Evolutionary conservation across 1,140 invertebrate species (phyloP).

Genomic region (Drosophila athabasca): DNA sequence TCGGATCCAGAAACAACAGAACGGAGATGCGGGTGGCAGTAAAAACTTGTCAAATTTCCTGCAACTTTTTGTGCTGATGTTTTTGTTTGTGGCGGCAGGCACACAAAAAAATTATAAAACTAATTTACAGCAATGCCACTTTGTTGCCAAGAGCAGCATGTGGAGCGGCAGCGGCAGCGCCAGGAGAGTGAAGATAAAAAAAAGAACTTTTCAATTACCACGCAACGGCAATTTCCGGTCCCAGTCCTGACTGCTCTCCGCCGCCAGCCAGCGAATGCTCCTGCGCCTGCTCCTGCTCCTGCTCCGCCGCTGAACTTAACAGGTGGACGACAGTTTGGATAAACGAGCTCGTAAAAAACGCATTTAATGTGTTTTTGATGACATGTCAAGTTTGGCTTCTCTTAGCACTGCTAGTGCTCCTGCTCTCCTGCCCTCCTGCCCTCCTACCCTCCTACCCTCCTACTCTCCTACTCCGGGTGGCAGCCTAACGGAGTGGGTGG

Average conservation of each 20-base stretch:
- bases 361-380: slow-evolving; percentile 83
- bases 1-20: neutral
- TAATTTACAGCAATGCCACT: slow-evolving; percentile 62
- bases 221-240: slow-evolving; percentile 66
- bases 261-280: slow-evolving; percentile 8
- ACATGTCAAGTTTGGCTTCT: slow-evolving; percentile 69
- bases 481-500: slow-evolving; percentile 42
- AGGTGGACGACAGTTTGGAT: slow-evolving; percentile 77
- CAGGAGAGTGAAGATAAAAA: slow-evolving; percentile 3
- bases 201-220: slow-evolving; percentile 67
- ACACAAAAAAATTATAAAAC: slow-evolving; percentile 57
- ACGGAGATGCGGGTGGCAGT: neutral
- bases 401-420: neutral
- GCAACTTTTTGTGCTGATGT: slow-evolving; percentile 45
- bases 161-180: neutral
- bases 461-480: neutral
- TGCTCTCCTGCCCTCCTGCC: neutral
- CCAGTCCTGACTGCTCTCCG: slow-evolving; percentile 32
- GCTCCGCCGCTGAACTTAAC: slow-evolving; percentile 38
- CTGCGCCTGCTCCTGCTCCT: neutral
- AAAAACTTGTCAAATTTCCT: slow-evolving; percentile 61
- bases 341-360: slow-evolving; percentile 78
- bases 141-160: slow-evolving; percentile 53
- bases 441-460: too few relatives aligned
- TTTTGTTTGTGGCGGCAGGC: slow-evolving; percentile 26